These are phyloP conservation scores for Idaea biselata DNA, from an alignment of 2,888 invertebrate genomes.

Conservation along the genomic window DNA sequence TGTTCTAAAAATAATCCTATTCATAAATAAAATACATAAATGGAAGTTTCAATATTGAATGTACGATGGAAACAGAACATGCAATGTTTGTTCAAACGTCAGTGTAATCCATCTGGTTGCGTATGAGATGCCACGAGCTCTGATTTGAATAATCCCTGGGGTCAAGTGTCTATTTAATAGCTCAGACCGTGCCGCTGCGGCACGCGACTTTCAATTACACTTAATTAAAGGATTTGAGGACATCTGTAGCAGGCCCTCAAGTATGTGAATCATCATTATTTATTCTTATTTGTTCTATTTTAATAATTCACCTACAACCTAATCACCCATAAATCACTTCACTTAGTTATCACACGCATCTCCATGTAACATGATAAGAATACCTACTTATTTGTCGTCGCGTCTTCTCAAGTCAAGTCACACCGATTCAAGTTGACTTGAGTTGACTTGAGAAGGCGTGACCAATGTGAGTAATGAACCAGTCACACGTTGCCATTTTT, in stretches of 20 bases:
- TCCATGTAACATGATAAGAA: too few relatives aligned
- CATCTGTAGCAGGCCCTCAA: constrained; percentile 34
- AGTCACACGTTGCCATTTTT: too few relatives aligned
- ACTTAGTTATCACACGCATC: too few relatives aligned
- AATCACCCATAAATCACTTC: not conserved
- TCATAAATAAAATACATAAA: not conserved
- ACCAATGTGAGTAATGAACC: too few relatives aligned
- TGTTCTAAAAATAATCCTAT: constrained; percentile 15
- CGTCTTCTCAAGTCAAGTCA: too few relatives aligned
- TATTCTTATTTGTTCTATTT: constrained; percentile 3
- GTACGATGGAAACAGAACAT: not conserved
- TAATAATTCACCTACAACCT: not conserved
- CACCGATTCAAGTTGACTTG: too few relatives aligned
- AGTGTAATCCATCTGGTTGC: constrained; percentile 18
- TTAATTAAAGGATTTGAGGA: constrained; percentile 58
- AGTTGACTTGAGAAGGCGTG: too few relatives aligned
- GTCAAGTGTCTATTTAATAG: constrained; percentile 60
- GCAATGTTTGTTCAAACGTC: constrained; percentile 8
- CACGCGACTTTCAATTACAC: constrained; percentile 52
- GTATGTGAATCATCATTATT: constrained; percentile 36
- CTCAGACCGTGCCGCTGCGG: constrained; percentile 38
- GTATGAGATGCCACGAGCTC: constrained; percentile 31
- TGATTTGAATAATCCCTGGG: constrained; percentile 60
- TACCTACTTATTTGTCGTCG: too few relatives aligned
- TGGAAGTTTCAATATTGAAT: not conserved